Conservation (phyloP, 2,888 invertebrate genomes). For the Dichetophora obliterata region DNA sequence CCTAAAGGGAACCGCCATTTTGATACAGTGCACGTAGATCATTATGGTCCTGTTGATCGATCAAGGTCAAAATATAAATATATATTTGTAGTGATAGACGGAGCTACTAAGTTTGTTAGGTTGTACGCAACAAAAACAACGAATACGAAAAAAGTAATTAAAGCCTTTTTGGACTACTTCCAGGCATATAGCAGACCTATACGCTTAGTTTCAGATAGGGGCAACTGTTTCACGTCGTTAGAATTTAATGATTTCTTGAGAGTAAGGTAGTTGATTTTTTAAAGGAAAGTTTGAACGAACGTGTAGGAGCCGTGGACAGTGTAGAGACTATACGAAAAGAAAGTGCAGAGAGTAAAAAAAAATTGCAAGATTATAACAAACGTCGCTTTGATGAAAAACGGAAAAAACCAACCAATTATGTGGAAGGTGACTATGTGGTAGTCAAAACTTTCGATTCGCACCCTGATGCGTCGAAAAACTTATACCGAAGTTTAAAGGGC, state of each 20-base stretch:
- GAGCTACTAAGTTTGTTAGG: slow-evolving; percentile 25
- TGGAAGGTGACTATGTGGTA: not conserved
- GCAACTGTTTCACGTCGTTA: slow-evolving; percentile 35
- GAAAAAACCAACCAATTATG: not conserved
- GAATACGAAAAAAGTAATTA: slow-evolving; percentile 22
- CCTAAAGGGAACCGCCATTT: too few species aligned
- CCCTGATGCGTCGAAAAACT: not conserved
- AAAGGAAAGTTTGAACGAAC: not conserved
- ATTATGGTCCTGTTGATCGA: too few species aligned
- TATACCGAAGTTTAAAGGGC: not conserved
- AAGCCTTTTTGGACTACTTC: slow-evolving; percentile 34
- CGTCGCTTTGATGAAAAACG: not conserved
- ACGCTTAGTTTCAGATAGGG: slow-evolving; percentile 36
- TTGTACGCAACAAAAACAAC: slow-evolving; percentile 31
- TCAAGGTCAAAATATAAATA: slow-evolving; percentile 1
- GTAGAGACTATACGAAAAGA: not conserved
- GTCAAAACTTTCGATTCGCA: not conserved
- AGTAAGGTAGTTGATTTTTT: not conserved
- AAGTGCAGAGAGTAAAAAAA: not conserved
- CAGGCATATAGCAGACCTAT: slow-evolving; percentile 35
- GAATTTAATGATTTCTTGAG: slow-evolving; percentile 31
- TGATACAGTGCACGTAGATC: too few species aligned
- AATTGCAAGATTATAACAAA: not conserved
- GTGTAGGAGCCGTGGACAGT: not conserved
- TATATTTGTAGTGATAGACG: slow-evolving; percentile 17